These are phyloP conservation scores for Bolinopsis microptera DNA, from an alignment of 37 sponge, comb jelly and placozoan species.

Conservation along the genomic window DNA sequence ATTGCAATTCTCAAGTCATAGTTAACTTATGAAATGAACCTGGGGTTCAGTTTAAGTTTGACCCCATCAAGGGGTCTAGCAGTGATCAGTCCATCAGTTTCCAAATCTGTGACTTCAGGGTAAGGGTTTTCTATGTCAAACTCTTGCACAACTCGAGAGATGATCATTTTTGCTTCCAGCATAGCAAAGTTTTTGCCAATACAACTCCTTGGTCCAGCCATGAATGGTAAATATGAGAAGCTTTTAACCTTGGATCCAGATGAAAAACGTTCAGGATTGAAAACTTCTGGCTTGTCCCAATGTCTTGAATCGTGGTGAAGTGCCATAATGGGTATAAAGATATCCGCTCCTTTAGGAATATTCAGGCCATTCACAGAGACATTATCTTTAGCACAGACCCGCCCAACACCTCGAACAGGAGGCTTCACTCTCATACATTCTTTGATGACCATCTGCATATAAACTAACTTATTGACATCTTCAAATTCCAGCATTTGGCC, in stretches of 20 bases:
- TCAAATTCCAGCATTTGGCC: neutral
- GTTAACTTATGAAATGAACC: too few relatives aligned
- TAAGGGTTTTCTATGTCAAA: neutral
- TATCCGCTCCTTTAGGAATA: neutral
- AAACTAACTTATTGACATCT: neutral
- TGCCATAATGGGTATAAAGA: neutral
- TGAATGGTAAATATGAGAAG: neutral
- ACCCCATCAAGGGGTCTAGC: neutral
- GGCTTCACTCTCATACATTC: neutral
- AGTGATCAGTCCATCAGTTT: neutral
- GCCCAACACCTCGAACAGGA: neutral
- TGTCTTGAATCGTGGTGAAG: neutral
- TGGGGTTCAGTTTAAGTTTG: neutral
- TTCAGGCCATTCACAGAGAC: neutral
- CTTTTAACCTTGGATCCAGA: neutral
- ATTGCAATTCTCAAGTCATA: too few relatives aligned
- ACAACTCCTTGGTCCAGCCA: neutral
- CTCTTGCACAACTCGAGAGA: neutral
- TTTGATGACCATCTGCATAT: neutral
- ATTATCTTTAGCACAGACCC: neutral
- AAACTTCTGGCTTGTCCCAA: neutral
- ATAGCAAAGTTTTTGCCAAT: constrained; percentile 26
- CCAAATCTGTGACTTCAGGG: constrained; percentile 9
- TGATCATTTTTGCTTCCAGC: neutral
- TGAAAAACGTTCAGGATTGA: constrained; percentile 3